Conservation (phyloP, 2,113 vertebrate species). For the Protomyctophum bolini region DNA sequence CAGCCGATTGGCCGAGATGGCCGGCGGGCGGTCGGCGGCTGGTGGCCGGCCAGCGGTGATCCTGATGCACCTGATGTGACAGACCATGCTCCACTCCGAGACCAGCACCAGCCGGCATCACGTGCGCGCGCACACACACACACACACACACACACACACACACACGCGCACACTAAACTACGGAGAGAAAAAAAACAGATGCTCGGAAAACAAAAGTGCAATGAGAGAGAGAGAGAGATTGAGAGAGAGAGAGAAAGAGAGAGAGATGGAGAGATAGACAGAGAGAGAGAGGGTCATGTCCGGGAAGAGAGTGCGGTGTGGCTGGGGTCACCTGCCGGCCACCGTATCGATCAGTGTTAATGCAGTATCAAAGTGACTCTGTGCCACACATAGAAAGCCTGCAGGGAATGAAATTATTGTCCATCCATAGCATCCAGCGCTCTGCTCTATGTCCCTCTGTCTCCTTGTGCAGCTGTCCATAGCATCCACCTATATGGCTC, state of each 20-base stretch:
- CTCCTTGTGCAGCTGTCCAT: too few relatives aligned
- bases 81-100: conserved; percentile 61
- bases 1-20: conserved; percentile 70
- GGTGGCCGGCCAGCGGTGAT: conserved; percentile 70
- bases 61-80: conserved; percentile 79
- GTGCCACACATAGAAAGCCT: conserved; percentile 25
- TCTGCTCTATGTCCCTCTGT: too few relatives aligned
- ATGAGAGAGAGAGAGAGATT: too few relatives aligned
- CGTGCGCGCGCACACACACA: conserved; percentile 32
- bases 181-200: too few relatives aligned
- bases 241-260: too few relatives aligned
- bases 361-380: conserved; percentile 46
- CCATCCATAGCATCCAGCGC: neutral
- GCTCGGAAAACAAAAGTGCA: too few relatives aligned
- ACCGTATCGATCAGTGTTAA: conserved; percentile 44
- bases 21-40: conserved; percentile 55
- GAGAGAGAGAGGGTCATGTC: neutral
- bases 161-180: too few relatives aligned
- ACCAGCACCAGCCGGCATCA: conserved; percentile 11
- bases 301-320: neutral
- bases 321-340: conserved; percentile 51
- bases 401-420: neutral
- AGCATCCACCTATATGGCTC: too few relatives aligned
- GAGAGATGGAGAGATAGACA: too few relatives aligned
- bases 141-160: too few relatives aligned